These are phyloP conservation scores for Paraescarpia echinospica DNA, from an alignment of 1,140 invertebrate genomes.

Conservation along the genomic window DNA sequence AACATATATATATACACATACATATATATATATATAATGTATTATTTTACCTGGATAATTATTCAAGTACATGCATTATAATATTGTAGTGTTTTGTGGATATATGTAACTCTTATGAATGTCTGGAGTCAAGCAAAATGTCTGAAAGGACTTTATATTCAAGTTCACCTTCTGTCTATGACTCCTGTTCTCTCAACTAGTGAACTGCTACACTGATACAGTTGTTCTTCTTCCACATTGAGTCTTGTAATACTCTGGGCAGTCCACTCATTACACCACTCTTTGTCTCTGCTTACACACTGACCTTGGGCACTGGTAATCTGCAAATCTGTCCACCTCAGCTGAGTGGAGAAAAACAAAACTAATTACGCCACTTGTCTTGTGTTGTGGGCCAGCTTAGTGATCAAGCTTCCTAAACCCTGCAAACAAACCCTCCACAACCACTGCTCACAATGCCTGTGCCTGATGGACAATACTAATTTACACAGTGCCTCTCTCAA, in stretches of 20 bases:
- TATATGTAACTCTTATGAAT: neutral
- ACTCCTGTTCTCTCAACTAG: neutral
- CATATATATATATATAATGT: neutral
- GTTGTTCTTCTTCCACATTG: neutral
- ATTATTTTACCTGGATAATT: neutral
- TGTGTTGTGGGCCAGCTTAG: neutral
- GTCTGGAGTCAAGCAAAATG: neutral
- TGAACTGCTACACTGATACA: neutral
- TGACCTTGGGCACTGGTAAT: neutral
- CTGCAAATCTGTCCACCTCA: neutral
- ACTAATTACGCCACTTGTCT: neutral
- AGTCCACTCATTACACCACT: neutral
- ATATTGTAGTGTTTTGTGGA: neutral
- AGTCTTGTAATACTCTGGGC: neutral
- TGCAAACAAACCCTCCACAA: neutral
- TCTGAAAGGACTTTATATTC: neutral
- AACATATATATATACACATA: too few relatives aligned
- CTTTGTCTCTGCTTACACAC: neutral
- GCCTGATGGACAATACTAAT: neutral
- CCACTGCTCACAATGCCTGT: neutral
- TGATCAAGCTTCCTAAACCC: neutral
- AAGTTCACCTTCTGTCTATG: neutral
- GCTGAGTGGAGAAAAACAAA: neutral
- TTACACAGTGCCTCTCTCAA: neutral
- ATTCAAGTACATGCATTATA: neutral